Base-by-base conservation (phyloP, 1,140 invertebrate genomes). In the Sarcophaga bullata region DNA sequence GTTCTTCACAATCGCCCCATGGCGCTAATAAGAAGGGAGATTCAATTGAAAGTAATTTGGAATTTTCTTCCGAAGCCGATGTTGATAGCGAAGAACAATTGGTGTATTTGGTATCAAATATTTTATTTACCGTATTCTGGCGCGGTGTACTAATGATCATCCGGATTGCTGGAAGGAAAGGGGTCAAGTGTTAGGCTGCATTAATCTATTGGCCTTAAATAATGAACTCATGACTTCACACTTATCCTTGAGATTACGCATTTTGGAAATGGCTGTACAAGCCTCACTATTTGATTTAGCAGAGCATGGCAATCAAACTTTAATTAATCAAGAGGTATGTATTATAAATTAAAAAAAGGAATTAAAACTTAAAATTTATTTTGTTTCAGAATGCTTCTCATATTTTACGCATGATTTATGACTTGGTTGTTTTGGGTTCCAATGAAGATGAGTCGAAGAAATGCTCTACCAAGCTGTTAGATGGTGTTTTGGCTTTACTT, bases 241-340 rank as follows among this genome's bases (percentile, higher is more conserved):
- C 85, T 88, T 92, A 25, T 91, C 92, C 81, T 84, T 94, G 73
- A 93, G 93, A 83, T 84, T 93, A 80, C 90, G 91, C n/a, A 90
- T 94, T 48, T 82, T 94, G 15, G 93, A 94, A 87, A 92, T 93
- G 91, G 91, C 92, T 25, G 90, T 94, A 6, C 92, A 93, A 84
- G 92, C 92, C 0, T 92, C 92, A 58, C 88, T 93, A 3, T 90
- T 91, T 52, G 93, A 94, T 85, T 90, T 93, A 8, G 91, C 91
- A 76, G 92, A 93, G 72, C 86, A 91, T 81, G 91, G 90, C 68
- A 86, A 85, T 48, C 90, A 89, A 80, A 86, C 89, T 11, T 73
- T 90, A 8, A 86, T 87, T 13, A 87, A 90, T 82, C 90, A 91
- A 84, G 92, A 92, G 81, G 86, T 86, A 17, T n/a, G 4, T 52